A percentile compares a stretch with the other conserved stretches of the same genome.
Evolutionary conservation across 30 jellyfish, hydroid and myxozoan species (phyloP).

Genomic region (Phacellophora camtschatica): DNA sequence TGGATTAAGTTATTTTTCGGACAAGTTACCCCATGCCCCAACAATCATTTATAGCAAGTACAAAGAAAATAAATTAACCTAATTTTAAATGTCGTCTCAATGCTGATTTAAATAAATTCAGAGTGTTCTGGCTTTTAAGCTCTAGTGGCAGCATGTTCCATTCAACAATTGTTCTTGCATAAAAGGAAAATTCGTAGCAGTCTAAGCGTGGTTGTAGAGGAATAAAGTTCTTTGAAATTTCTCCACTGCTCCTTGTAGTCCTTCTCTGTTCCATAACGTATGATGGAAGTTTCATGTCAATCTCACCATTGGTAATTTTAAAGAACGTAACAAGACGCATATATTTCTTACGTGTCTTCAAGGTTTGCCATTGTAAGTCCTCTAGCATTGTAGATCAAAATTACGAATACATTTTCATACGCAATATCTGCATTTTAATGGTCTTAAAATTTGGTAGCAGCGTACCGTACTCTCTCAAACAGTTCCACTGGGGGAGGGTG

Average conservation of each 20-base stretch:
- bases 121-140: neutral
- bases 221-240: neutral
- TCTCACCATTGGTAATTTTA: neutral
- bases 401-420: no score
- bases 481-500: no score
- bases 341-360: constrained; percentile 43
- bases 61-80: no score
- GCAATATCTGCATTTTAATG: no score
- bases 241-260: neutral
- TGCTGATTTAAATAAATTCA: neutral
- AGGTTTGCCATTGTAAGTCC: constrained; percentile 35
- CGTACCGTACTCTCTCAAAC: no score
- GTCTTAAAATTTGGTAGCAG: no score
- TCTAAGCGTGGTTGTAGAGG: constrained; percentile 1
- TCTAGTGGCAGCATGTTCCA: constrained; percentile 1
- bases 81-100: no score
- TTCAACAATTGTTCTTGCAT: neutral
- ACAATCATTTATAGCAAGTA: no score
- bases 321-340: constrained; percentile 22
- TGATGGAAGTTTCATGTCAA: constrained; percentile 5
- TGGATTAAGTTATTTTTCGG: no score
- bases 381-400: neutral
- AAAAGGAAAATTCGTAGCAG: constrained; percentile 2
- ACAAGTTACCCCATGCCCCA: no score
- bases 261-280: neutral